Base-by-base conservation (phyloP, 2,888 invertebrate genomes). In the Heliconius erato region DNA sequence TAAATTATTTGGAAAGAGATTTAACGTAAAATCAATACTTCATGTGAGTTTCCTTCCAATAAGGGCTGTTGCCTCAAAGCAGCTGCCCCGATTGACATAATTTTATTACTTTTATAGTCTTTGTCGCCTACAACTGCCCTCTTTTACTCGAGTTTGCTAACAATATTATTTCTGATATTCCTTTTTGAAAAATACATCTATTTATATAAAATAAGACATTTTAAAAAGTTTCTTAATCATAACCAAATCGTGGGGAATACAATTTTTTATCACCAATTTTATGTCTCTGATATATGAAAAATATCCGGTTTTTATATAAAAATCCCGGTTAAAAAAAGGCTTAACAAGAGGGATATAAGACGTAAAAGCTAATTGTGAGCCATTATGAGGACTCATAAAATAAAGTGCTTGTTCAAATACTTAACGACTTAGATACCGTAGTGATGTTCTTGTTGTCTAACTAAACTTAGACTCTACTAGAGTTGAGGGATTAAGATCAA, bases 331-430 rank as follows among this genome's bases (percentile, higher is more conserved):
- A 54, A 19, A 32, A 19, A 54, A 54, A 54, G 54, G 6, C 7
- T 54, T 54, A 54, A 54, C 1, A 54, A 23, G 11, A 54, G 3
- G 1, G 2, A 54, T 9, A 54, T 54, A 9, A 23, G 54, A 54
- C 23, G 23, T 54, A 23, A 54, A 23, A 54, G 40, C 11, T 11
- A 40, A 40, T 40, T 40, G 40, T 40, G 63, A 63, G 4, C 63
- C 63, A 7, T 54, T 54, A 63, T n/a, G 63, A 63, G n/a, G 63
- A n/a, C 12, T 63, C n/a, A 12, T 63, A 63, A 63, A 63, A n/a
- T 63, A n/a, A n/a, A n/a, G 63, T n/a, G 63, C 63, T 63, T 63
- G 63, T 63, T 63, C 63, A 63, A 63, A n/a, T 63, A 63, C 11
- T 63, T 63, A n/a, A n/a, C 54, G 54, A 54, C n/a, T 63, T 63